Evolutionary conservation across 2,113 vertebrate species (phyloP).

Genomic region (Dendrocopos noguchii): DNA sequence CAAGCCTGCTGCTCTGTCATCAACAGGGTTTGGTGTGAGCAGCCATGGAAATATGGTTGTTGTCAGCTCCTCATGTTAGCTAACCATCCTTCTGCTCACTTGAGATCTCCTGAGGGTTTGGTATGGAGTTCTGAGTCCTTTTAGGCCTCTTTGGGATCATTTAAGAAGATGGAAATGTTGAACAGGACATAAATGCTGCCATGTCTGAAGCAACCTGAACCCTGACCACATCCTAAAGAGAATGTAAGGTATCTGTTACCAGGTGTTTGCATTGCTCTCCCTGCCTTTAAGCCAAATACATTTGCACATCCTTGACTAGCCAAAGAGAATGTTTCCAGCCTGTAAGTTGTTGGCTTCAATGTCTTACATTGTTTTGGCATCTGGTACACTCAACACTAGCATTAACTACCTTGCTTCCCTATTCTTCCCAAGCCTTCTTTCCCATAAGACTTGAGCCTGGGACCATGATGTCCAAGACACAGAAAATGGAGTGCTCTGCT

Average conservation of each 20-base stretch:
- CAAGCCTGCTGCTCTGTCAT: not conserved
- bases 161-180: not conserved
- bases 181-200: not conserved
- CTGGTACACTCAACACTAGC: not conserved
- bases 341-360: not conserved
- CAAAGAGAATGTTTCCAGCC: not conserved
- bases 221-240: not conserved
- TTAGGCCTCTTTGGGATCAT: accelerated
- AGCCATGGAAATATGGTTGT: accelerated
- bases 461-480: not conserved
- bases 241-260: not conserved
- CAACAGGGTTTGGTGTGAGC: not conserved
- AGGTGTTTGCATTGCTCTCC: not conserved
- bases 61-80: not conserved
- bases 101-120: not conserved
- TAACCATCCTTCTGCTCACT: not conserved
- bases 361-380: not conserved
- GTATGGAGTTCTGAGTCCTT: not conserved
- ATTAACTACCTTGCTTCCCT: not conserved
- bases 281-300: not conserved
- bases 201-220: not conserved
- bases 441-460: not conserved
- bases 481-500: not conserved
- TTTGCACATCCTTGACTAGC: not conserved
- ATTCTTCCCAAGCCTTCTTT: not conserved